These are phyloP conservation scores for Cirrhinus mrigala DNA, from an alignment of 2,797 vertebrate species.

Conservation along the genomic window DNA sequence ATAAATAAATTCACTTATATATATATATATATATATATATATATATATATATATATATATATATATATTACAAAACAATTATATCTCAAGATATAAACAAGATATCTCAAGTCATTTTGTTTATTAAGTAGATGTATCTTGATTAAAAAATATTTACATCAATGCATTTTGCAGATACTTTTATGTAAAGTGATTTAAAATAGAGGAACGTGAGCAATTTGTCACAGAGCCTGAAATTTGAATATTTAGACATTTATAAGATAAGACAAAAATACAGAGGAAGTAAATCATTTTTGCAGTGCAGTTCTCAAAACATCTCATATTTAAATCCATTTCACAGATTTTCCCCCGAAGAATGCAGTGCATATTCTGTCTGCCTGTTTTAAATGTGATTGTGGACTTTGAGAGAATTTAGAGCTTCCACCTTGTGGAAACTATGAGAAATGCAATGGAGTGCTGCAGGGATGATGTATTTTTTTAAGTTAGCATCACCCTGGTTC, in stretches of 20 bases:
- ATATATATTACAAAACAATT: too few species aligned
- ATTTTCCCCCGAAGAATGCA: background rate
- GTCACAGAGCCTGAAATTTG: background rate
- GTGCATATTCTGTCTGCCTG: background rate
- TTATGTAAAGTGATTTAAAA: background rate
- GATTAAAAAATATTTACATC: background rate
- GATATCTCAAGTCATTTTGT: background rate
- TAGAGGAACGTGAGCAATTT: background rate
- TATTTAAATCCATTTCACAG: background rate
- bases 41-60: too few species aligned
- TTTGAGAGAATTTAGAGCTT: background rate
- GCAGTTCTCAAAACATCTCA: background rate
- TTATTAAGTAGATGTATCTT: background rate
- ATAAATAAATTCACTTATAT: background rate
- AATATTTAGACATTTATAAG: background rate
- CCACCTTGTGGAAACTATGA: background rate
- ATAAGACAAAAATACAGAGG: background rate
- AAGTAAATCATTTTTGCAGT: background rate
- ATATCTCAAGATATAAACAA: too few species aligned
- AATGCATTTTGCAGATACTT: background rate
- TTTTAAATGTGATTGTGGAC: background rate
- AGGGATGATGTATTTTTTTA: background rate
- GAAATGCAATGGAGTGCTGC: background rate
- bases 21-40: too few species aligned
- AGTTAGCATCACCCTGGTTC: background rate